Conservation (phyloP, 2,797 vertebrate genomes). For the Gallinago nigripennis region DNA sequence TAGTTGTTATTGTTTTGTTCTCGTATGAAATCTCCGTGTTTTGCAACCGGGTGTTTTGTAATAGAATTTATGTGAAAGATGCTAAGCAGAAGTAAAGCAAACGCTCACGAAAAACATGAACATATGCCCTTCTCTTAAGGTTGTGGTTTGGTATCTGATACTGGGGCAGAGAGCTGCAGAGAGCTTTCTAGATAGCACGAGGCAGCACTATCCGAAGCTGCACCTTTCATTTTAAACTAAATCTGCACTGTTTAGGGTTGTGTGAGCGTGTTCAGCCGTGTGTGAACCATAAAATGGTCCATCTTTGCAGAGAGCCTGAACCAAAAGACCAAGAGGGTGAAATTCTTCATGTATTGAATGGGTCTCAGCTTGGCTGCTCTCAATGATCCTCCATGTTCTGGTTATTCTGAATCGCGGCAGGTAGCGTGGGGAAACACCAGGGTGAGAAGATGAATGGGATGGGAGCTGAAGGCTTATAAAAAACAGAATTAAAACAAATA, state of each 20-base stretch:
- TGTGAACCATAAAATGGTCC: neutral
- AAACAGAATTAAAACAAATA: neutral
- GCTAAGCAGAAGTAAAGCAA: neutral
- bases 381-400: accelerated
- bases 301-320: neutral
- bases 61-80: conserved; percentile 15
- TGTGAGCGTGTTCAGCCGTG: neutral
- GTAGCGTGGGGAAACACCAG: neutral
- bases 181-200: neutral
- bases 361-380: neutral
- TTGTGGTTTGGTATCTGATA: neutral
- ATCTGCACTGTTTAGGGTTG: neutral
- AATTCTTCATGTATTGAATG: neutral
- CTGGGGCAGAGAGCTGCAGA: neutral
- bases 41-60: conserved; percentile 46
- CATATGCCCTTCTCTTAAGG: neutral
- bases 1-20: conserved; percentile 1
- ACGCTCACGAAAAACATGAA: neutral
- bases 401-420: neutral
- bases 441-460: neutral
- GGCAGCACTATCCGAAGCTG: neutral
- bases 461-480: neutral
- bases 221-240: neutral
- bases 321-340: neutral
- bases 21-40: conserved; percentile 20